Conservation (phyloP, 2,113 vertebrate species). For the Phoxinus phoxinus region DNA sequence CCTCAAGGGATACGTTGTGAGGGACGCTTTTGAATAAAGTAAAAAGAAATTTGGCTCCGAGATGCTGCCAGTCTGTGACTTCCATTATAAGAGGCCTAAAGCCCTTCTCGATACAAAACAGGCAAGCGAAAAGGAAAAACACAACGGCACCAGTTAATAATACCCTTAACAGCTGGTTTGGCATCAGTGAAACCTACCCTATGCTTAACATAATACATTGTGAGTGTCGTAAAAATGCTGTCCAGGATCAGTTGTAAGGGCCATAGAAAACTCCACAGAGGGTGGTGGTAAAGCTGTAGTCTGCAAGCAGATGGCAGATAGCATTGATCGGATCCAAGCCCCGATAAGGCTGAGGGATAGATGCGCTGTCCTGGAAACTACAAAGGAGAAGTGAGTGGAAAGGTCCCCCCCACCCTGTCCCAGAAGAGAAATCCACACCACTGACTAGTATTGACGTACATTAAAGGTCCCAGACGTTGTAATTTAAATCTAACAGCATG, state of each 20-base stretch:
- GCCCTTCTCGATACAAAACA: not conserved
- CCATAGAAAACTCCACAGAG: constrained; percentile 29
- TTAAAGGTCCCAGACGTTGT: constrained; percentile 23
- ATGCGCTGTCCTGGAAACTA: constrained; percentile 8
- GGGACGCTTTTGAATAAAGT: constrained; percentile 20
- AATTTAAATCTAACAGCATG: constrained; percentile 34
- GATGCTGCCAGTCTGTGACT: constrained; percentile 23
- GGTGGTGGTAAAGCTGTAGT: constrained; percentile 36
- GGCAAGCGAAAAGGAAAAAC: constrained; percentile 7
- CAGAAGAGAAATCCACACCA: constrained; percentile 38
- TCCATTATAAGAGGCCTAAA: constrained; percentile 36
- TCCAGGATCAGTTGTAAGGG: constrained; percentile 37
- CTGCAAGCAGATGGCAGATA: constrained; percentile 52
- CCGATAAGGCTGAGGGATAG: constrained; percentile 45
- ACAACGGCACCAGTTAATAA: constrained; percentile 41
- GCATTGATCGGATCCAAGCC: constrained; percentile 50
- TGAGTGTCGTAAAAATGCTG: constrained; percentile 42
- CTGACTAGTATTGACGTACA: not conserved
- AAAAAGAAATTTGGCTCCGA: not conserved
- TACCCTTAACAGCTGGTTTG: constrained; percentile 43
- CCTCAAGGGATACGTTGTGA: constrained; percentile 22
- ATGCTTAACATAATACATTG: constrained; percentile 26
- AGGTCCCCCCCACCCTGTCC: not conserved
- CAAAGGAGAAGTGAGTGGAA: constrained; percentile 15
- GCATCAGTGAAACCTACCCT: constrained; percentile 30